Evolutionary conservation across 2,797 vertebrate species (phyloP), one percentile per base, ranked within the genome.

Genomic region (Otus scops): DNA sequence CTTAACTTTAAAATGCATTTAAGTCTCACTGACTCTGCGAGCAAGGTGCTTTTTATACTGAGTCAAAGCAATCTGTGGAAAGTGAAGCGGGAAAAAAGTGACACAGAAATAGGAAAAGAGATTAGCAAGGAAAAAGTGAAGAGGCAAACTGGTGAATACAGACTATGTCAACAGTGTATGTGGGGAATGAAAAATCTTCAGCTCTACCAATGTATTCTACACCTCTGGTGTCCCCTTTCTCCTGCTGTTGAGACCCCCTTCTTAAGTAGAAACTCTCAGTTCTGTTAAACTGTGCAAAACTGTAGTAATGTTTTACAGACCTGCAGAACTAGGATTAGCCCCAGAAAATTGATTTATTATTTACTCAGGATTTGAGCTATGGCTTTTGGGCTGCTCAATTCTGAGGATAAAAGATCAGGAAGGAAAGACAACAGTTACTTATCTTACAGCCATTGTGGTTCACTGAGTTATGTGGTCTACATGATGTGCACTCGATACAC

Each of bases 391-490:
- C 56, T 93, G 89, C 85, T 92, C 51, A 56, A 0, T 93, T 88
- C 85, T 2, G 19, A 95, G 88, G 83, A 94, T 88, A 84, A 94
- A 90, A 84, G 59, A 90, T 61, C 85, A 97, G 95, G 93, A 95
- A 96, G 92, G 93, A 96, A 95, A 92, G 84, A 80, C 60, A 92
- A 43, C 28, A 85, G 90, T 80, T 95, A 87, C 47, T 96, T 89
- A 84, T 71, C 75, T 77, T 38, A 17, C 54, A 88, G 71, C n/a
- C 71, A 61, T 90, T 92, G 88, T 77, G 94, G 96, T 97, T 95
- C 92, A 47, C 68, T 50, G 68, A 92, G 78, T 92, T 94, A 85
- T 96, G 93, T 30, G 88, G 56, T 92, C 80, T 89, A 67, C 34
- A 81, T 13, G 73, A 83, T 54, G 15, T 32, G 57, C 59, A 53